Evolutionary conservation across 2,797 vertebrate genomes (phyloP), one percentile per base, ranked within the genome.

Genomic region (Platyrinchus mystaceus): DNA sequence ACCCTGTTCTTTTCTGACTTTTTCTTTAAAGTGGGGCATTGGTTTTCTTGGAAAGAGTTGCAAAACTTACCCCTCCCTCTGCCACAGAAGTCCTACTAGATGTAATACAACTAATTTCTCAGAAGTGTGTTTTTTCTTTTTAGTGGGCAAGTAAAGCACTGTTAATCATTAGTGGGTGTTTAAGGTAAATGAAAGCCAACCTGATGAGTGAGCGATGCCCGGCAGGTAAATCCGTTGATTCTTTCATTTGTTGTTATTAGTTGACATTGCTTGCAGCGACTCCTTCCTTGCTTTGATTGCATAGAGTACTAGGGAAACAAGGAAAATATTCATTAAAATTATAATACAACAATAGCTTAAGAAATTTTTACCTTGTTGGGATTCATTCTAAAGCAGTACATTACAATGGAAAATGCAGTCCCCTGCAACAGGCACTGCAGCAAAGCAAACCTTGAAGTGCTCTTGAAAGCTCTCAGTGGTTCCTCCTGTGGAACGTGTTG

Each of bases 381-480:
- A 50, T 52, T 75, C 6, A 50, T 81, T 88, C 50, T 73, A 55
- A 88, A 71, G 30, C 39, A 71, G 55, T 22, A 16, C 50, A 23
- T 66, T 44, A 30, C 43, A 66, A n/a, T 24, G 66, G 49, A 62
- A 90, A 95, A 84, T 41, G 44, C 58, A 66, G 79, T 68, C 24
- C 60, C 85, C 34, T 92, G 79, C 62, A 79, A 83, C 43, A 77
- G 84, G 41, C 50, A 87, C 68, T 81, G 91, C 94, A 95, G 80
- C 82, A 92, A 67, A 90, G 39, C n/a, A 96, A 92, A 90, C 92
- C 94, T 94, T 96, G 89, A 93, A 93, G 43, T 94, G 93, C 58
- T 91, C 95, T 94, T 96, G 87, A 88, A 71, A 96, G 62, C 34
- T 62, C 80, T 87, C 69, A 44, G 58, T 36, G 15, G n/a, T 67